Evolutionary conservation across 92 coral and sea anemone species (phyloP), one percentile per base, ranked within the genome.

Genomic region (Porites evermanni): DNA sequence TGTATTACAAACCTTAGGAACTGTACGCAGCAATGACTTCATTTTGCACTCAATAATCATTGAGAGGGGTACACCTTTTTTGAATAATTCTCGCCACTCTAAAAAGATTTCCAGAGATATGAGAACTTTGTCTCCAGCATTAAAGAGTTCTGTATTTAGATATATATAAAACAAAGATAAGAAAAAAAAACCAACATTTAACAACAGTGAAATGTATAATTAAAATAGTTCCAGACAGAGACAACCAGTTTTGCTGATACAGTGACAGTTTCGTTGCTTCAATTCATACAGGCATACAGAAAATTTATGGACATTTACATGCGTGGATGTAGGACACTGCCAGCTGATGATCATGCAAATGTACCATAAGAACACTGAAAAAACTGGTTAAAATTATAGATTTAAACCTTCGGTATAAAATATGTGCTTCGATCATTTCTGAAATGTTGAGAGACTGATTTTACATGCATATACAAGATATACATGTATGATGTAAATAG

Each of bases 111-210:
- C 74, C 2, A 70, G 74, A 14, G 74, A 17, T 8, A 70, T 70
- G 1, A 70, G 14, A 70, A 70, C 74, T 70, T 70, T 70, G 74
- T 70, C 74, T 26, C 74, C 53, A 26, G 74, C 74, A 70, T 70
- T 70, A 29, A 9, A 70, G 18, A 70, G 14, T 2, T 53, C 74
- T 70, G 14, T 10, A 70, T 29, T 29, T 29, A 29, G 13, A 29
- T 26, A 12, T 9, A 70, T 10, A 26, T 20, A 10, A 70, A 29
- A 70, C 38, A 26, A 11, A 23, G 38, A 68, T 50, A 7, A 16
- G 3, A 1, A 21, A 2, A 7, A 12, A 7, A 21, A 23, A 7
- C 9, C 23, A 68, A 21, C 16, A 58, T 58, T 11, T 58, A 58
- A 58, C 63, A 10, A 14, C 63, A 9, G 63, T 58, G 63, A 58